phyloP scores from a whole-genome alignment of 2,113 vertebrate species.

The Verasper variegatus region DNA sequence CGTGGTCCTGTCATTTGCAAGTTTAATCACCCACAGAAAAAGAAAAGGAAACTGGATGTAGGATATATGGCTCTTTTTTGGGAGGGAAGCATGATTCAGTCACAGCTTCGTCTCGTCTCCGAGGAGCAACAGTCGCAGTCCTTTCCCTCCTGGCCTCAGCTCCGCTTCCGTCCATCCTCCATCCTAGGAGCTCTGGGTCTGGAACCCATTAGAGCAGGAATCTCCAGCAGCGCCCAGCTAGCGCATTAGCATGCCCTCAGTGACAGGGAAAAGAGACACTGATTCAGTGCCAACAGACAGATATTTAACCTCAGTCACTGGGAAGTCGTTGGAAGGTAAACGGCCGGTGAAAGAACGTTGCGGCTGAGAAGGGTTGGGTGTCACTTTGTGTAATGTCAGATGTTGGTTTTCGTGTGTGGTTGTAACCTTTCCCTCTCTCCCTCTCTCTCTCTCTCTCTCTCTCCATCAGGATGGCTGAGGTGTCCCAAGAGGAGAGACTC shows the following conservation, averaged over 20 bases:
- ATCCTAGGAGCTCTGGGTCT: constrained; percentile 75
- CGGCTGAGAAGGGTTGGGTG: constrained; percentile 21
- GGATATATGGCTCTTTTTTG: not conserved
- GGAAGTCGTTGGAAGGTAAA: constrained; percentile 49
- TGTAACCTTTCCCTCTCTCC: constrained; percentile 22
- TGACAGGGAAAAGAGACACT: constrained; percentile 50
- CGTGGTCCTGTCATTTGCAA: too few species aligned
- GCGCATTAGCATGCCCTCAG: constrained; percentile 65
- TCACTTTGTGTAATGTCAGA: constrained; percentile 14
- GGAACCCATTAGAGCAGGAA: constrained; percentile 82
- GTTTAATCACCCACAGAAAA: too few species aligned
- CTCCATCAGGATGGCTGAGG: constrained; percentile 81
- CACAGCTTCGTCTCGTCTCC: constrained; percentile 12
- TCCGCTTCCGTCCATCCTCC: constrained; percentile 60
- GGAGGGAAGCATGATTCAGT: not conserved
- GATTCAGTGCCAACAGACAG: constrained; percentile 49
- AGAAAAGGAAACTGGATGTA: too few species aligned
- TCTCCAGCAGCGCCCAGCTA: constrained; percentile 65
- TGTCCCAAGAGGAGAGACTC: constrained; percentile 84
- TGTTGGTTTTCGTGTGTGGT: not conserved
- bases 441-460: constrained; percentile 8
- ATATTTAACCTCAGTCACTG: constrained; percentile 51
- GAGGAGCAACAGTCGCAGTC: constrained; percentile 9
- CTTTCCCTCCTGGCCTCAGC: constrained; percentile 30
- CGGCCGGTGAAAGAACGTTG: not conserved